These are phyloP conservation scores for Phaenicophaeus curvirostris DNA, from an alignment of 2,797 vertebrate genomes.

Conservation along the genomic window DNA sequence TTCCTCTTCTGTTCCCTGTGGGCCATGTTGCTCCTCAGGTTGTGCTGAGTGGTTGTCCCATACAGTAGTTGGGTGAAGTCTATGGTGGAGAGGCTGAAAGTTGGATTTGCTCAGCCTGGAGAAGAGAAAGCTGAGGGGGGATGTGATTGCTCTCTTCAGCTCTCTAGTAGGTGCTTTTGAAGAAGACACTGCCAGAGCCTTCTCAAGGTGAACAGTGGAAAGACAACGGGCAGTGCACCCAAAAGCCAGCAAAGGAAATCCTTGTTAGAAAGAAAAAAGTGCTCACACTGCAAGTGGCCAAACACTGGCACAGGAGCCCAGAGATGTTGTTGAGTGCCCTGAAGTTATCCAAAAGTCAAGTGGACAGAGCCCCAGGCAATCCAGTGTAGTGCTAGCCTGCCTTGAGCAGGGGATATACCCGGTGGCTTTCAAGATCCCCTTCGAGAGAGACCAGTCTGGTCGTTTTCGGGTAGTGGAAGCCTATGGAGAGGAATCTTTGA, in stretches of 20 bases:
- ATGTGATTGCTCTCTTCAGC: background rate
- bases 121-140: background rate
- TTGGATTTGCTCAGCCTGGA: background rate
- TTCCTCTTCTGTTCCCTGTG: background rate
- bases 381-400: background rate
- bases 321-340: background rate
- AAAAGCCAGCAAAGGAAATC: background rate
- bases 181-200: background rate
- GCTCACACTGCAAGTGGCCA: background rate
- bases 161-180: background rate
- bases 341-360: background rate
- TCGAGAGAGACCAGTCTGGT: background rate
- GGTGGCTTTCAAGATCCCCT: background rate
- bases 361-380: background rate
- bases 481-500: background rate
- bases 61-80: accelerated
- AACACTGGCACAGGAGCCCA: background rate
- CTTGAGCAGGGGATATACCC: background rate
- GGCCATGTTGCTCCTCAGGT: accelerated
- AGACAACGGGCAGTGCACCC: background rate
- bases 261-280: background rate
- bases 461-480: background rate
- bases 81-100: background rate
- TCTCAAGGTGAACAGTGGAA: background rate
- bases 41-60: background rate